These are phyloP conservation scores for Chrysopilus asiliformis DNA, from an alignment of 2,888 invertebrate genomes.

Conservation along the genomic window DNA sequence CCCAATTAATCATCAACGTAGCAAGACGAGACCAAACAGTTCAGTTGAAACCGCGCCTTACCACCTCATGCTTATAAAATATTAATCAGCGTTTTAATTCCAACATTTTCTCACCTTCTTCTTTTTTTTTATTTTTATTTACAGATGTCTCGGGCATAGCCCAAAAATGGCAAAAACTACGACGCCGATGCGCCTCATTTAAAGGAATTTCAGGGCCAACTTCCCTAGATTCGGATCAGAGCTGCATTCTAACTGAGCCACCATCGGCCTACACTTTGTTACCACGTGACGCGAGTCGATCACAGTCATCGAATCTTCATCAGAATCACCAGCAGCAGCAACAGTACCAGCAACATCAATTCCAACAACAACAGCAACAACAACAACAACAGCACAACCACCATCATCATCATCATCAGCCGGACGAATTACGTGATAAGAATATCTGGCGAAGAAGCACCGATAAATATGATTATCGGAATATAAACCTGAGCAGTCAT, in stretches of 20 bases:
- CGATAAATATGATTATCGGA: slow-evolving; percentile 10
- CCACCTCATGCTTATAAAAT: no score
- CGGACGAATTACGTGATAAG: not conserved
- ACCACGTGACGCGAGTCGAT: slow-evolving; percentile 2
- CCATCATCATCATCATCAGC: not conserved
- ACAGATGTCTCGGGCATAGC: slow-evolving; percentile 37
- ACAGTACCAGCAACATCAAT: no score
- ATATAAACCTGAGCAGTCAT: slow-evolving; percentile 8
- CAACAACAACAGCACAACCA: no score
- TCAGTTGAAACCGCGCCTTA: no score
- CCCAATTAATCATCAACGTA: no score
- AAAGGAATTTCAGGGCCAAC: slow-evolving; percentile 39
- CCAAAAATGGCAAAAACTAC: slow-evolving; percentile 59
- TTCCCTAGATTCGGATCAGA: slow-evolving; percentile 29
- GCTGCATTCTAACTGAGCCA: slow-evolving; percentile 12
- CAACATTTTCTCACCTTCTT: no score
- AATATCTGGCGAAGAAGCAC: not conserved
- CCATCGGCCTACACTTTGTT: slow-evolving; percentile 10
- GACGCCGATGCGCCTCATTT: slow-evolving; percentile 50
- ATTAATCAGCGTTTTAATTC: no score
- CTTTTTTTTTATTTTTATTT: no score
- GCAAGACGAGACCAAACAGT: no score
- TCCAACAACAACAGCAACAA: no score
- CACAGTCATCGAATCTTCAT: not conserved
- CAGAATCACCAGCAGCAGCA: no score